phyloP scores from a whole-genome alignment of 2,797 vertebrate species.

The Arnoldichthys spilopterus region DNA sequence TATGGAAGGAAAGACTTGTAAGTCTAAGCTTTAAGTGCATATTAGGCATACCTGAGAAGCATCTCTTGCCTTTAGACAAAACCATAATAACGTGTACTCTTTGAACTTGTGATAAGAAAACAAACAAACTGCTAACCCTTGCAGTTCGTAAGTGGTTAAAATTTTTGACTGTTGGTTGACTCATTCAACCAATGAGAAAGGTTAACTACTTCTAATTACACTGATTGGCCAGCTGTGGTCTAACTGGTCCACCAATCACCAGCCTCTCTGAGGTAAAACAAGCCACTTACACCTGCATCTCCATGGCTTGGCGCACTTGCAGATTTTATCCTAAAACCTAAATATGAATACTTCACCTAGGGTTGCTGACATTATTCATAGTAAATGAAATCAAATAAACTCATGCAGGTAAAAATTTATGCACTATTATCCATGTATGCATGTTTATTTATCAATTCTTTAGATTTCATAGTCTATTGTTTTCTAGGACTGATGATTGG shows the following conservation, averaged over 20 bases:
- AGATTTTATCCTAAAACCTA: constrained; percentile 11
- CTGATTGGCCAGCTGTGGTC: constrained; percentile 72
- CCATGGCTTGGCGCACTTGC: neutral
- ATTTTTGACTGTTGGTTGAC: constrained; percentile 57
- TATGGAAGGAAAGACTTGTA: neutral
- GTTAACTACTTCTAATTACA: constrained; percentile 71
- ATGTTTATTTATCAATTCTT: too few relatives aligned
- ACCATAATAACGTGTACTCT: constrained; percentile 72
- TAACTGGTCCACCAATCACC: constrained; percentile 71
- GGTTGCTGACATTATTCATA: neutral
- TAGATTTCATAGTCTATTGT: neutral
- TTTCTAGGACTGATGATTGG: neutral
- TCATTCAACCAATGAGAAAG: constrained; percentile 45
- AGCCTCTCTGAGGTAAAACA: constrained; percentile 25
- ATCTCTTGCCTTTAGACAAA: constrained; percentile 75
- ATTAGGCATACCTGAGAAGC: constrained; percentile 74
- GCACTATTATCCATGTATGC: too few relatives aligned
- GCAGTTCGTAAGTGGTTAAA: constrained; percentile 53
- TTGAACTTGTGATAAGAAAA: constrained; percentile 58
- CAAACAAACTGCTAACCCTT: constrained; percentile 59
- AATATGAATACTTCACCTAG: neutral
- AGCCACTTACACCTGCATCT: constrained; percentile 30
- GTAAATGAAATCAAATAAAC: too few relatives aligned
- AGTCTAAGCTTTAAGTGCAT: neutral
- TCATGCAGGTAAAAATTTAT: too few relatives aligned